Evolutionary conservation across 1,140 invertebrate species (phyloP).

Genomic region (Nymphalis io): DNA sequence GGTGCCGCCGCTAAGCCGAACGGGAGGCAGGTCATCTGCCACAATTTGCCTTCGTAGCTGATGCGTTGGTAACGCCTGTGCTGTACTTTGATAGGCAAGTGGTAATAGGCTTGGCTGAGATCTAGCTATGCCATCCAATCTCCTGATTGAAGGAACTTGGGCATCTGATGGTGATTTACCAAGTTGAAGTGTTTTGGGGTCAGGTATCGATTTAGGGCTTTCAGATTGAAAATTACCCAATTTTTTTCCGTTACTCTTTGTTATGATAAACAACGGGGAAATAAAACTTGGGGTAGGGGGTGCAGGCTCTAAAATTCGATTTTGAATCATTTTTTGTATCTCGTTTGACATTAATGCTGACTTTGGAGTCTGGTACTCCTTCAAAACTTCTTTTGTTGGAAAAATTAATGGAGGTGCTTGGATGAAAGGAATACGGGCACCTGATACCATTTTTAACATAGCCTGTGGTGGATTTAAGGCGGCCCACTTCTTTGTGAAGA

Average conservation of each 20-base stretch:
- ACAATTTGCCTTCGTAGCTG: no score
- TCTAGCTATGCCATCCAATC: constrained; percentile 49
- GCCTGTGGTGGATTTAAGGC: constrained; percentile 27
- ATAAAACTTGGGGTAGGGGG: constrained; percentile 43
- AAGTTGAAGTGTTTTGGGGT: constrained; percentile 43
- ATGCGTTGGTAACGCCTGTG: constrained; percentile 47
- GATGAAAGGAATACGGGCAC: constrained; percentile 48
- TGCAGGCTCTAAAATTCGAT: constrained; percentile 38
- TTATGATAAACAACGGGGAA: constrained; percentile 53
- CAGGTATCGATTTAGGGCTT: constrained; percentile 47
- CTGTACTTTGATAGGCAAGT: constrained; percentile 42
- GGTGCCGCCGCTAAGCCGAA: no score
- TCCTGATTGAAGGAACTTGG: constrained; percentile 44
- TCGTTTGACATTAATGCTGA: constrained; percentile 20
- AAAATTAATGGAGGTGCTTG: constrained; percentile 41
- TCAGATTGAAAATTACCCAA: constrained; percentile 51
- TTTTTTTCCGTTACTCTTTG: constrained; percentile 32
- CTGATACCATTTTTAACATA: constrained; percentile 17
- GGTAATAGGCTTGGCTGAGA: constrained; percentile 63
- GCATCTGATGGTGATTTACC: constrained; percentile 43
- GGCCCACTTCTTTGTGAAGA: constrained; percentile 40
- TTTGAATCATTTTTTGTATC: constrained; percentile 24
- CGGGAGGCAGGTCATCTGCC: no score
- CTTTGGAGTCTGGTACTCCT: constrained; percentile 37
- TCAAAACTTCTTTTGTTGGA: constrained; percentile 25